These are phyloP conservation scores for Equus quagga DNA, from an alignment of 2,113 vertebrate species.

Conservation along the genomic window DNA sequence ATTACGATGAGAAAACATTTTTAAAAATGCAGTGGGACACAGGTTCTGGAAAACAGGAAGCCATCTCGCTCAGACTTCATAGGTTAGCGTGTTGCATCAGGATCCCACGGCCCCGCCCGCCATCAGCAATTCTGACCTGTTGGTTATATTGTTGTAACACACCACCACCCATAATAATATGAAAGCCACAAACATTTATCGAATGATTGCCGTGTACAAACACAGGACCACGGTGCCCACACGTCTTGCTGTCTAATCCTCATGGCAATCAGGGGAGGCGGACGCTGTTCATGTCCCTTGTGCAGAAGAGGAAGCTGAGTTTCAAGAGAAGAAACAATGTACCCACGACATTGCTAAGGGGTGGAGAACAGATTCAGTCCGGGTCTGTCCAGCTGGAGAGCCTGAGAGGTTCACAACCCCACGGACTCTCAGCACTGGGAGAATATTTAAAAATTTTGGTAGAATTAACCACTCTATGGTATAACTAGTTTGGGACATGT, in stretches of 20 bases:
- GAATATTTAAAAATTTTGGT: not conserved
- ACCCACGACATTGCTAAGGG: not conserved
- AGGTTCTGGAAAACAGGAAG: slow-evolving; percentile 32
- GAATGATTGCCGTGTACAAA: not conserved
- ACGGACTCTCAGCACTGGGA: not conserved
- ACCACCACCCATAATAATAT: not conserved
- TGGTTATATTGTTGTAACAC: not conserved
- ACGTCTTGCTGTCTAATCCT: not conserved
- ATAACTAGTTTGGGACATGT: not conserved
- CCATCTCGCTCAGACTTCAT: not conserved
- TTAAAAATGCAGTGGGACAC: not conserved
- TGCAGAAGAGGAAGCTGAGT: not conserved
- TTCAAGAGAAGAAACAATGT: not conserved
- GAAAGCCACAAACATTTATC: not conserved
- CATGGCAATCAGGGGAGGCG: not conserved
- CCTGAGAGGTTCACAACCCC: not conserved
- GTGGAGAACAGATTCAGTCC: not conserved
- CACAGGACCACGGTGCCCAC: not conserved
- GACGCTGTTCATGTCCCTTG: not conserved
- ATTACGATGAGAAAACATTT: not conserved
- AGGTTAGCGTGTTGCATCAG: not conserved
- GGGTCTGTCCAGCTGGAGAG: not conserved
- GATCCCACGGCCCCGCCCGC: not conserved
- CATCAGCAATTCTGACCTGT: not conserved
- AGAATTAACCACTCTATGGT: not conserved